A percentile compares a stretch with the other conserved stretches of the same genome.
Evolutionary conservation across 2,797 vertebrate species (phyloP).

Genomic region (Antennarius maculatus): DNA sequence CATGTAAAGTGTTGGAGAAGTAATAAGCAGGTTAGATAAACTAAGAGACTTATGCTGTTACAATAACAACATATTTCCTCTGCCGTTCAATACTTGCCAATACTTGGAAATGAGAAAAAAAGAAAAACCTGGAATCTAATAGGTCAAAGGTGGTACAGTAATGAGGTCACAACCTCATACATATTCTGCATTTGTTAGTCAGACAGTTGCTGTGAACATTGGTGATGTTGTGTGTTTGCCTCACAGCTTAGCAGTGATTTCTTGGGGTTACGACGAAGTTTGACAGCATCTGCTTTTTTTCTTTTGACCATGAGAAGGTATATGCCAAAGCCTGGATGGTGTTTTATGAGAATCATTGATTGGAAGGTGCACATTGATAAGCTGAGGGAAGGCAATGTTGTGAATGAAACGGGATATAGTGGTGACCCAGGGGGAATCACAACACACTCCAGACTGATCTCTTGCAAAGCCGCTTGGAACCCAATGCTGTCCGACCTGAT

Average conservation of each 20-base stretch:
- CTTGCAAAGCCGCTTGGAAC: slow-evolving; percentile 70
- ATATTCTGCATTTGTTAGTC: slow-evolving; percentile 51
- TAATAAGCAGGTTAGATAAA: slow-evolving; percentile 49
- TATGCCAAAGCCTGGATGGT: slow-evolving; percentile 61
- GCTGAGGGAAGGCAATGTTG: slow-evolving; percentile 61
- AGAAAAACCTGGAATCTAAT: slow-evolving; percentile 27
- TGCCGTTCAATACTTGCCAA: slow-evolving; percentile 51
- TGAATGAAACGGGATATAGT: slow-evolving; percentile 76
- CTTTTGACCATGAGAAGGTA: slow-evolving; percentile 41
- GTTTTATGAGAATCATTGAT: slow-evolving; percentile 78
- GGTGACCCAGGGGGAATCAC: slow-evolving; percentile 79
- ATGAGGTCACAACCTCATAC: slow-evolving; percentile 69
- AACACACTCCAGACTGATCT: slow-evolving; percentile 75
- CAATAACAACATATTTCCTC: slow-evolving; percentile 51
- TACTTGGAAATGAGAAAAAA: slow-evolving; percentile 35
- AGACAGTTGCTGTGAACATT: slow-evolving; percentile 25
- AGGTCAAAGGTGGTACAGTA: slow-evolving; percentile 48
- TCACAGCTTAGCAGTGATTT: slow-evolving; percentile 45
- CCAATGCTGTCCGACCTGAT: slow-evolving; percentile 68
- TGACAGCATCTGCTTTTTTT: slow-evolving; percentile 47
- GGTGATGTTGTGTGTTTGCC: slow-evolving; percentile 55
- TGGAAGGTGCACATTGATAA: slow-evolving; percentile 62
- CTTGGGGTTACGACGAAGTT: slow-evolving; percentile 58
- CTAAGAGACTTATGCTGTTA: slow-evolving; percentile 64
- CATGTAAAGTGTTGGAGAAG: slow-evolving; percentile 22